Evolutionary conservation across 64 coral and sea anemone species (phyloP).

Genomic region (Porites lutea): DNA sequence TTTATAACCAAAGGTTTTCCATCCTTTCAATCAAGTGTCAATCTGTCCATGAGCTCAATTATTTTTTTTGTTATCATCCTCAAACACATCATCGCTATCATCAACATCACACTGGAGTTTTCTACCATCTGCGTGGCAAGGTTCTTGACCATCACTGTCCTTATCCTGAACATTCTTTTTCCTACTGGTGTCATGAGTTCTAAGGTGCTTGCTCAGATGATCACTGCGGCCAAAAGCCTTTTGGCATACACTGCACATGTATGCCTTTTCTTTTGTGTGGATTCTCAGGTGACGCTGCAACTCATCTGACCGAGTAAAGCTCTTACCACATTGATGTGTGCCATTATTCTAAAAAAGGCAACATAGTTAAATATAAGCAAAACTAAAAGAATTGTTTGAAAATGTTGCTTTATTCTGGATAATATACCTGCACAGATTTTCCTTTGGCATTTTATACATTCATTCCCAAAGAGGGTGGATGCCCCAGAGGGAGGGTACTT

Average conservation of each 20-base stretch:
- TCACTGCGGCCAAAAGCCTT: conserved; percentile 95
- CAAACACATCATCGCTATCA: neutral
- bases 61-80: neutral
- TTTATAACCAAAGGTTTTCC: no score
- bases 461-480: no score
- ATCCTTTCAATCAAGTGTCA: no score
- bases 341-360: conserved; percentile 24
- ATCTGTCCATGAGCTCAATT: neutral
- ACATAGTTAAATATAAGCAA: neutral
- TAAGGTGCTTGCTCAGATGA: conserved; percentile 86
- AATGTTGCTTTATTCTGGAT: no score
- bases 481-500: no score
- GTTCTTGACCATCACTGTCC: neutral
- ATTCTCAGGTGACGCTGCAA: conserved; percentile 85
- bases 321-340: conserved; percentile 70
- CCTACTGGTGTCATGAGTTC: conserved; percentile 58
- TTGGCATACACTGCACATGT: conserved; percentile 66
- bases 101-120: neutral
- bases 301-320: conserved; percentile 93
- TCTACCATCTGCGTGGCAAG: neutral
- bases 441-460: no score
- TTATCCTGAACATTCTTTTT: conserved; percentile 11
- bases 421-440: no score
- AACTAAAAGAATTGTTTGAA: neutral
- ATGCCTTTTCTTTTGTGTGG: conserved; percentile 88